These are phyloP conservation scores for Ceratoteleas bidentatus DNA, from an alignment of 1,140 invertebrate species.

Conservation along the genomic window DNA sequence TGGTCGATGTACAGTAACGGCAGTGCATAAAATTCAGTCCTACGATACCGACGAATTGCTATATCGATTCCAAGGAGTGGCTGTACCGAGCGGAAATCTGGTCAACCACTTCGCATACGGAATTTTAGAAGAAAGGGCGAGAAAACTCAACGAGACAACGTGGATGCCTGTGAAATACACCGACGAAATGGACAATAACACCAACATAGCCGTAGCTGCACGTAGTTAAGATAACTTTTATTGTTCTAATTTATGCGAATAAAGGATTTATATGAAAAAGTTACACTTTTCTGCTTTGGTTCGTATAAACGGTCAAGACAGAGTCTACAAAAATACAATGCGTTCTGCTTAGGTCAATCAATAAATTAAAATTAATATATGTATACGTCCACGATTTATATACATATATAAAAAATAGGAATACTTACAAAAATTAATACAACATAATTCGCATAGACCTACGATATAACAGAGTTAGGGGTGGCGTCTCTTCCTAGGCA, in stretches of 20 bases:
- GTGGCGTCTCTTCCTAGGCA: constrained; percentile 30
- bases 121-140: constrained; percentile 88
- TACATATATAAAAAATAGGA: too few species aligned
- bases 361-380: too few species aligned
- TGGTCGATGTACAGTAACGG: constrained; percentile 87
- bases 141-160: constrained; percentile 82
- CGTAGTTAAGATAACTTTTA: constrained; percentile 62
- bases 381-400: too few species aligned
- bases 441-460: too few species aligned
- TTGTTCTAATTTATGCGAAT: constrained; percentile 52
- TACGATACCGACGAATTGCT: constrained; percentile 83
- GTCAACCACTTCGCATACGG: constrained; percentile 92
- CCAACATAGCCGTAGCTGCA: constrained; percentile 46
- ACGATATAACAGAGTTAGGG: constrained; percentile 12
- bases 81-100: constrained; percentile 88
- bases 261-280: too few species aligned
- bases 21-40: constrained; percentile 86
- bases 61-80: constrained; percentile 95
- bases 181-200: constrained; percentile 48
- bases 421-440: too few species aligned
- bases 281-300: too few species aligned
- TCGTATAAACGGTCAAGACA: too few species aligned
- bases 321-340: too few species aligned
- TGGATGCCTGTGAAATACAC: constrained; percentile 67
- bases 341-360: too few species aligned